Evolutionary conservation across 2,888 invertebrate genomes (phyloP).

Genomic region (Drosophila phalerata): DNA sequence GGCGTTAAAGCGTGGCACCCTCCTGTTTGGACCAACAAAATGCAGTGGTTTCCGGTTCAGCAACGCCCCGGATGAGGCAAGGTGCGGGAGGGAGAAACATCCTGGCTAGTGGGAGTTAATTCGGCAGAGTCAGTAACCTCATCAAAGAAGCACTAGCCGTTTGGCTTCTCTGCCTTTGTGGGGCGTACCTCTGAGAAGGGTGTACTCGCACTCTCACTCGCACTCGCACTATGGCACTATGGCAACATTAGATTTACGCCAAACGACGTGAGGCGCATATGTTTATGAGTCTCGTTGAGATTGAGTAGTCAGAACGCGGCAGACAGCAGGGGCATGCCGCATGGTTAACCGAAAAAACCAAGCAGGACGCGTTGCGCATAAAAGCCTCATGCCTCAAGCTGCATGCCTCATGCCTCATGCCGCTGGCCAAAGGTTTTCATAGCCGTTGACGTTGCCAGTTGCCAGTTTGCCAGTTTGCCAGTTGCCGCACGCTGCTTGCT

Average conservation of each 20-base stretch:
- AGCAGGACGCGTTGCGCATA: conserved; percentile 79
- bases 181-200: conserved; percentile 46
- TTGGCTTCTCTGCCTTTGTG: neutral
- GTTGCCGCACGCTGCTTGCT: conserved; percentile 75
- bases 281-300: conserved; percentile 83
- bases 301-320: conserved; percentile 58
- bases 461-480: conserved; percentile 25
- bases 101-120: conserved; percentile 73
- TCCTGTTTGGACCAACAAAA: conserved; percentile 75
- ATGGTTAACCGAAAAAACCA: conserved; percentile 84
- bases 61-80: conserved; percentile 57
- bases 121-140: conserved; percentile 81
- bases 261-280: conserved; percentile 85
- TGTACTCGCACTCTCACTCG: conserved; percentile 37
- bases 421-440: conserved; percentile 6
- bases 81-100: neutral
- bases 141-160: conserved; percentile 76
- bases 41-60: conserved; percentile 83
- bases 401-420: neutral
- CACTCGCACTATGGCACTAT: conserved; percentile 6
- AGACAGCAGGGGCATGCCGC: conserved; percentile 70
- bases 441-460: conserved; percentile 32
- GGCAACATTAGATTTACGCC: conserved; percentile 84
- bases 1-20: conserved; percentile 85
- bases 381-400: conserved; percentile 70